Evolutionary conservation across 2,113 vertebrate genomes (phyloP).

Genomic region (Oreocharis arfaki): DNA sequence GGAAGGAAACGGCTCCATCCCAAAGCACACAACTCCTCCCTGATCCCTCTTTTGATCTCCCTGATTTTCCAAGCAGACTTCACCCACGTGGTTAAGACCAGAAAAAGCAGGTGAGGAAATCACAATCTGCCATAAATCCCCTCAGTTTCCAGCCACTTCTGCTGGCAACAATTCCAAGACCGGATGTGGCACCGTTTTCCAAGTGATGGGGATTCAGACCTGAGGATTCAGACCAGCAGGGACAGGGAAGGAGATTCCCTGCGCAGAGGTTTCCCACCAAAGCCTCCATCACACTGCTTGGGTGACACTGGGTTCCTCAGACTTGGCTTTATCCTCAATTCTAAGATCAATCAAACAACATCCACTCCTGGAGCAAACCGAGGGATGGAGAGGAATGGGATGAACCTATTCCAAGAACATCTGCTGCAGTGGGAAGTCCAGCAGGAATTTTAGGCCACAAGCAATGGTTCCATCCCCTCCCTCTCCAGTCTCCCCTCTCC

Average conservation of each 20-base stretch:
- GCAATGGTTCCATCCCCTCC: neutral
- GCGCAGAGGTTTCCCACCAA: neutral
- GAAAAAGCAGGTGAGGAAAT: neutral
- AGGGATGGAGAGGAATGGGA: neutral
- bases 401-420: neutral
- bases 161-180: neutral
- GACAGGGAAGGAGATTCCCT: neutral
- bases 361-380: neutral
- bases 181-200: fast-evolving
- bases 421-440: neutral
- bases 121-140: neutral
- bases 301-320: neutral
- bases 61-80: neutral
- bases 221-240: neutral
- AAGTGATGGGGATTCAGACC: neutral
- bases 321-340: neutral
- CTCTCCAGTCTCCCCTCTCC: neutral
- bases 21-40: neutral
- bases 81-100: neutral
- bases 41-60: neutral
- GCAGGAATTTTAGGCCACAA: neutral
- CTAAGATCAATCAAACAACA: fast-evolving
- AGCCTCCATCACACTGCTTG: neutral
- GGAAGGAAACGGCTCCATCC: neutral
- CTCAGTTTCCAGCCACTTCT: neutral